Conservation (phyloP, 1,140 invertebrate genomes). For the Rhagoletis pomonella region DNA sequence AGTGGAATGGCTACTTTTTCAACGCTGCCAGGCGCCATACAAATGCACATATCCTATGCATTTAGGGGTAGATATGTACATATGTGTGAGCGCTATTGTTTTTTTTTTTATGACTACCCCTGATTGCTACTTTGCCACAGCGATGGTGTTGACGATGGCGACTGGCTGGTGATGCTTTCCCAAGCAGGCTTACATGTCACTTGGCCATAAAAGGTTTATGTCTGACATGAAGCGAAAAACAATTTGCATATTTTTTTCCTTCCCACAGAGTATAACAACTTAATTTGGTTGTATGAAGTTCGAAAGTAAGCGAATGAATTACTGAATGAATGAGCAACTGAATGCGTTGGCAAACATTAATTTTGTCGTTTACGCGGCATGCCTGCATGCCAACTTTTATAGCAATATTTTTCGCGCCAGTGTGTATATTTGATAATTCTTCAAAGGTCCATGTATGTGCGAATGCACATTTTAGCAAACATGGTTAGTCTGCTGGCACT, state of each 20-base stretch:
- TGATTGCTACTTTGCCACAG: neutral
- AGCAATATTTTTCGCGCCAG: neutral
- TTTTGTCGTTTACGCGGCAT: neutral
- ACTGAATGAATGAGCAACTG: neutral
- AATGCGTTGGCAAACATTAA: neutral
- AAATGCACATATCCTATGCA: too few relatives aligned
- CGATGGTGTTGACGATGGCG: neutral
- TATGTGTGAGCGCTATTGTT: too few relatives aligned
- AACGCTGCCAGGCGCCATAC: neutral
- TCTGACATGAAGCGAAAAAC: slow-evolving; percentile 58
- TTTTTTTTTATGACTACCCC: too few relatives aligned
- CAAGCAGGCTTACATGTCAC: slow-evolving; percentile 57
- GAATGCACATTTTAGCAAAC: too few relatives aligned
- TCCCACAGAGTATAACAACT: slow-evolving; percentile 53
- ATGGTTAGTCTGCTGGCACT: too few relatives aligned
- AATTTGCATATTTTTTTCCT: slow-evolving; percentile 58
- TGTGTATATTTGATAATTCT: too few relatives aligned
- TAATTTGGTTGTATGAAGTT: slow-evolving; percentile 57
- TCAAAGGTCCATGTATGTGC: too few relatives aligned
- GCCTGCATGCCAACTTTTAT: slow-evolving; percentile 17
- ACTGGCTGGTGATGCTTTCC: slow-evolving; percentile 55
- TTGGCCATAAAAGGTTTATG: slow-evolving; percentile 58
- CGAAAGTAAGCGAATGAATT: neutral
- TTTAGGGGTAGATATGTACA: too few relatives aligned
- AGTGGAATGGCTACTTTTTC: neutral